Conservation (phyloP, 2,888 invertebrate species). For the Parnassius mnemosyne region DNA sequence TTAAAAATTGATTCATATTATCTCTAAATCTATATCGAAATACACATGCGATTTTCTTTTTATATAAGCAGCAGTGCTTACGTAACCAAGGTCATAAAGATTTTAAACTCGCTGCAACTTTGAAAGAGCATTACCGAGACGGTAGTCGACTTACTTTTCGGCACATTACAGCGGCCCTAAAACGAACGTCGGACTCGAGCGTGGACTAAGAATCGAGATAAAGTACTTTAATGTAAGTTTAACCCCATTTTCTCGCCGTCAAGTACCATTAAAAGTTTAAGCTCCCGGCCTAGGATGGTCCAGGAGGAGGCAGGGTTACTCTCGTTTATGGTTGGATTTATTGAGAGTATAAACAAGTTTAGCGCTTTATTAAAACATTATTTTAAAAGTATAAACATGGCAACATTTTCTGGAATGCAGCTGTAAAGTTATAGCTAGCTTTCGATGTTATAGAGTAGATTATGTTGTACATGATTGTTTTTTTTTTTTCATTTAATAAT, state of each 20-base stretch:
- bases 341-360: constrained; percentile 44
- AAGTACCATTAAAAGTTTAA: constrained; percentile 67
- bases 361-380: constrained; percentile 38
- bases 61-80: neutral
- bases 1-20: too few relatives aligned
- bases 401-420: constrained; percentile 4
- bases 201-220: constrained; percentile 49
- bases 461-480: too few relatives aligned
- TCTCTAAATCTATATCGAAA: too few relatives aligned
- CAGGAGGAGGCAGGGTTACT: constrained; percentile 32
- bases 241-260: constrained; percentile 57
- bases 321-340: constrained; percentile 47
- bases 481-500: too few relatives aligned
- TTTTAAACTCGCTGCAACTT: constrained; percentile 18
- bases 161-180: constrained; percentile 19
- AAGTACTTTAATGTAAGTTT: constrained; percentile 53
- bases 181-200: constrained; percentile 19
- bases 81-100: constrained; percentile 9
- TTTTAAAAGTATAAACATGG: constrained; percentile 27
- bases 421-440: neutral
- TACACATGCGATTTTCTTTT: too few relatives aligned
- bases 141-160: constrained; percentile 8
- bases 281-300: constrained; percentile 45
- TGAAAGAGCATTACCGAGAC: constrained; percentile 9
- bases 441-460: too few relatives aligned